A percentile compares a stretch with the other conserved stretches of the same genome.
Conservation (phyloP, 2,113 vertebrate genomes). For the Turnix velox region DNA sequence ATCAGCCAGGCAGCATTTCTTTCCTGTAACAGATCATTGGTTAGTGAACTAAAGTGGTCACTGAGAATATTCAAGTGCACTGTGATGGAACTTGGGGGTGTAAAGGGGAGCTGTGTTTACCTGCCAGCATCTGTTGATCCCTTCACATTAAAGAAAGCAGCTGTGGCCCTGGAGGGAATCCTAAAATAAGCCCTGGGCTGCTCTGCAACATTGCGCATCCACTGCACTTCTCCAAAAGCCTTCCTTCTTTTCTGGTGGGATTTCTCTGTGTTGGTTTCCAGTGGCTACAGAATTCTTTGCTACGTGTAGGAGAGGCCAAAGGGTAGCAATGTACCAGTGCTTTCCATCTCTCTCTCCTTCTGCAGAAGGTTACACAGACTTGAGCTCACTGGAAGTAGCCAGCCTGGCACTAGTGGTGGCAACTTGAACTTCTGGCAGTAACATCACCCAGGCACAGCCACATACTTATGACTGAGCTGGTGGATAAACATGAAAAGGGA, state of each 20-base stretch:
- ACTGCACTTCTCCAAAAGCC: not conserved
- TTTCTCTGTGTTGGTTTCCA: not conserved
- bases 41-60: not conserved
- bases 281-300: not conserved
- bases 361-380: not conserved
- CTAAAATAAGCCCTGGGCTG: not conserved
- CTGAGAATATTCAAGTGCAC: not conserved
- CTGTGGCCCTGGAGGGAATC: not conserved
- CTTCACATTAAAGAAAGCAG: not conserved
- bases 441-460: not conserved
- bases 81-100: not conserved
- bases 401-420: not conserved
- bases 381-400: not conserved
- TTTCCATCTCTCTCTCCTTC: rapidly evolving
- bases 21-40: not conserved
- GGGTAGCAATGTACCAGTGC: not conserved
- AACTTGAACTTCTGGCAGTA: not conserved
- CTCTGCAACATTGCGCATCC: not conserved
- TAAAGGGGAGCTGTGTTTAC: not conserved
- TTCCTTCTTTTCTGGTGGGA: not conserved
- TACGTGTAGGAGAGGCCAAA: not conserved
- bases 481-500: not conserved
- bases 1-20: not conserved
- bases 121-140: not conserved
- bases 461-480: not conserved